These are phyloP conservation scores for Ptilodon capucinus DNA, from an alignment of 2,888 invertebrate genomes.

Conservation along the genomic window DNA sequence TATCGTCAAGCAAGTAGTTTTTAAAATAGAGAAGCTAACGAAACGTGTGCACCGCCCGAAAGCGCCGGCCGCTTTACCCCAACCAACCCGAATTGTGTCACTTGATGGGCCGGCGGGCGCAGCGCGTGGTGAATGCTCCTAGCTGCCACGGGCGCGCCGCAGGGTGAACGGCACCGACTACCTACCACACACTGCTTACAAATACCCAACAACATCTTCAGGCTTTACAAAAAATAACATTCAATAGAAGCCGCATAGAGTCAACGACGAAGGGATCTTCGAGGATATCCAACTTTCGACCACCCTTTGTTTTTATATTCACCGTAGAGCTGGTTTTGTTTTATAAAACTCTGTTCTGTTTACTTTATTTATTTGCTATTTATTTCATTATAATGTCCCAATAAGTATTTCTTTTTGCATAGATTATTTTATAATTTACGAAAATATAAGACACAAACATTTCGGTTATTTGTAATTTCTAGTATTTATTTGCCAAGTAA, in stretches of 20 bases:
- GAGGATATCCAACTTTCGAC: constrained; percentile 43
- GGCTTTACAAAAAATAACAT: constrained; percentile 49
- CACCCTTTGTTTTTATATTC: constrained; percentile 41
- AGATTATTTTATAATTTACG: neutral
- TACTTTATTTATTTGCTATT: neutral
- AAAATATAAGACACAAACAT: too few relatives aligned
- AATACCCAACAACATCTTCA: constrained; percentile 41
- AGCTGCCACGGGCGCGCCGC: constrained; percentile 47
- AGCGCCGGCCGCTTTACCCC: constrained; percentile 78
- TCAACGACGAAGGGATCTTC: constrained; percentile 41
- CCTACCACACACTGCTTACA: constrained; percentile 42
- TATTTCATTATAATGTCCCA: neutral
- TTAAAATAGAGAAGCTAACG: constrained; percentile 81
- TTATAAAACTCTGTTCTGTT: constrained; percentile 7
- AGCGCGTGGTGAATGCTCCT: constrained; percentile 42
- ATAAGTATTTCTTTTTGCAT: neutral
- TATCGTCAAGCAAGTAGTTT: constrained; percentile 77
- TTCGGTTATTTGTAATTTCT: too few relatives aligned
- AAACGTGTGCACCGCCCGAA: constrained; percentile 79
- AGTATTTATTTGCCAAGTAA: too few relatives aligned
- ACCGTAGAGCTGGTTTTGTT: constrained; percentile 18
- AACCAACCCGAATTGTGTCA: constrained; percentile 76
- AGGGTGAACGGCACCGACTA: constrained; percentile 62
- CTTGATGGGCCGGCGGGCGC: constrained; percentile 59
- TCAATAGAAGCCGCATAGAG: constrained; percentile 45